These are phyloP conservation scores for Beaufortia kweichowensis DNA, from an alignment of 2,113 vertebrate genomes.

Conservation along the genomic window DNA sequence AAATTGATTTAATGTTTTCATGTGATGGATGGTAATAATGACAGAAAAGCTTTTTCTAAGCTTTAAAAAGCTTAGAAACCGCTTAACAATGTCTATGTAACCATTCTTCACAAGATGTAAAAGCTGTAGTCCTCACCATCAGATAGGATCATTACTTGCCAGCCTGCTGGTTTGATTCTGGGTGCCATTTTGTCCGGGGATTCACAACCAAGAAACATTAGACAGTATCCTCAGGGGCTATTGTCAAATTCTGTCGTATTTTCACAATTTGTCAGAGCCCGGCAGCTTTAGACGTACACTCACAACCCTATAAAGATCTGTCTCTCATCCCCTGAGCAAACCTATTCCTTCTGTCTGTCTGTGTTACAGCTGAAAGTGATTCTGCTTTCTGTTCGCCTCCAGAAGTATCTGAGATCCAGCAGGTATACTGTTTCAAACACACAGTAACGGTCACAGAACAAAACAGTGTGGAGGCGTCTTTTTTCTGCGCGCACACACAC, in stretches of 20 bases:
- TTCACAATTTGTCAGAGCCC: constrained; percentile 6
- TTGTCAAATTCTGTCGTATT: constrained; percentile 35
- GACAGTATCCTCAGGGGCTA: constrained; percentile 27
- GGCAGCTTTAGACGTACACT: constrained; percentile 14
- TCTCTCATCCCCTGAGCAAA: background rate
- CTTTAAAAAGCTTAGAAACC: no score
- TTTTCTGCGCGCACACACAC: background rate
- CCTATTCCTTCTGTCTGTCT: background rate
- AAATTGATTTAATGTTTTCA: no score
- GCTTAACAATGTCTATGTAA: no score
- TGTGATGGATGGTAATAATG: no score
- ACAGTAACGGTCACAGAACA: background rate
- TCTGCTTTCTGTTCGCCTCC: background rate
- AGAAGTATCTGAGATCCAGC: constrained; percentile 15
- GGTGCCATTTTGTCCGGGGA: background rate
- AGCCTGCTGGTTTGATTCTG: constrained; percentile 1
- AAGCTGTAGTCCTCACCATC: no score
- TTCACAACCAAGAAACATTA: constrained; percentile 25
- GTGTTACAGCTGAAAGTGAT: constrained; percentile 2
- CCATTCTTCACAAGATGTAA: no score
- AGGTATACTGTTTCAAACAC: background rate
- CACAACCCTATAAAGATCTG: constrained; percentile 16
- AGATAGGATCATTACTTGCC: background rate
- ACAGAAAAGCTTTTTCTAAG: no score
- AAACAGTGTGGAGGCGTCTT: background rate